These are phyloP conservation scores for Anisognathus igniventris DNA, from an alignment of 2,797 vertebrate species.

Conservation along the genomic window DNA sequence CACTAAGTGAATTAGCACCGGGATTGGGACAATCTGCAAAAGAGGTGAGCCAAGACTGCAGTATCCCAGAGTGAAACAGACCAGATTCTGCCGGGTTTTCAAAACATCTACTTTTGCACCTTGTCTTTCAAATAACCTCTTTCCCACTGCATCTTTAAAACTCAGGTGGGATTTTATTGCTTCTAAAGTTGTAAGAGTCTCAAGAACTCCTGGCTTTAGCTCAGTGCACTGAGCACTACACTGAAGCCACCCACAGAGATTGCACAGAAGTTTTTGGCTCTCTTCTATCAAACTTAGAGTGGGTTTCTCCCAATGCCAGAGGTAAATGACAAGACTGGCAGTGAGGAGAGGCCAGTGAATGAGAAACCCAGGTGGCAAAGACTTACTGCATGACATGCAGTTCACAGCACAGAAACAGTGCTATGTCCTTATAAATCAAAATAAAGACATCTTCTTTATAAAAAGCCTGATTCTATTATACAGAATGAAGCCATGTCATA, in stretches of 20 bases:
- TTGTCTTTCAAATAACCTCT: neutral
- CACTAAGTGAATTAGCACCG: neutral
- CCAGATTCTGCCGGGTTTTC: neutral
- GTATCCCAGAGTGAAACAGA: neutral
- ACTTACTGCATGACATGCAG: neutral
- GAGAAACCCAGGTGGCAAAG: neutral
- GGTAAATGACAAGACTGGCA: neutral
- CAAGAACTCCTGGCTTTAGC: neutral
- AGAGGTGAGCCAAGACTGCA: neutral
- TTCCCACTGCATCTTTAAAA: neutral
- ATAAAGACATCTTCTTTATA: neutral
- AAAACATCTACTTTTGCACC: neutral
- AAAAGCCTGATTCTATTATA: neutral
- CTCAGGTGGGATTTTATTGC: neutral
- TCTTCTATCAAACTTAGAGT: neutral
- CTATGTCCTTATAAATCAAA: neutral
- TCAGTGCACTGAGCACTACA: neutral
- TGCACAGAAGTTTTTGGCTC: neutral
- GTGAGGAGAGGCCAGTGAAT: neutral
- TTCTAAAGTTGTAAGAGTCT: neutral
- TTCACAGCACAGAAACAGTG: neutral
- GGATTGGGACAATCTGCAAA: neutral
- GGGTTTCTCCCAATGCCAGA: neutral
- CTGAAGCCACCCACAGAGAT: neutral
- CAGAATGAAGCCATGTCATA: neutral